These are phyloP conservation scores for Cirrhinus molitorella DNA, from an alignment of 2,797 vertebrate species.

Conservation along the genomic window DNA sequence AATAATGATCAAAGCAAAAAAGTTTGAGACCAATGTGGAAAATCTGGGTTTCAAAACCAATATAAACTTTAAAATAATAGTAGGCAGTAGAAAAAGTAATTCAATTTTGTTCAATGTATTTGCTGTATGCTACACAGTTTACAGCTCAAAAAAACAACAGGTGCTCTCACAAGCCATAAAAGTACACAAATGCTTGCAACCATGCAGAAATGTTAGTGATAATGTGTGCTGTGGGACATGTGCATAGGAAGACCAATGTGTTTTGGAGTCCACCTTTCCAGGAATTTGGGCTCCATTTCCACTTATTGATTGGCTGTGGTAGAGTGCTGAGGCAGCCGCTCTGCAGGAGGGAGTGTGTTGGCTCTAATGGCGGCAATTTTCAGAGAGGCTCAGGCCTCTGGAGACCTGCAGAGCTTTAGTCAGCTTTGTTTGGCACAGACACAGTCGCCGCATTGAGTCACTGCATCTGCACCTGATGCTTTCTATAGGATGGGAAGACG, in stretches of 20 bases:
- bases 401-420: conserved; percentile 53
- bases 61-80: neutral
- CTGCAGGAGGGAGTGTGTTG: conserved; percentile 65
- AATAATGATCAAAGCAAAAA: neutral
- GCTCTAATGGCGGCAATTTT: conserved; percentile 75
- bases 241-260: neutral
- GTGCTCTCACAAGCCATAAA: neutral
- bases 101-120: too few relatives aligned
- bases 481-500: neutral
- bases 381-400: conserved; percentile 57
- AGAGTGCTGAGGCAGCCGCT: conserved; percentile 73
- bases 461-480: conserved; percentile 26
- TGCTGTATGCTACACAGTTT: neutral
- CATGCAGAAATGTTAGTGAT: conserved; percentile 2
- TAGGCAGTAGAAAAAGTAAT: neutral
- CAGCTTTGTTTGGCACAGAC: conserved; percentile 44
- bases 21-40: neutral
- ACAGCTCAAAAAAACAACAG: conserved; percentile 1
- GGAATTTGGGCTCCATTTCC: conserved; percentile 68
- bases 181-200: neutral
- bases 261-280: conserved; percentile 26
- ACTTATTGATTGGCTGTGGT: conserved; percentile 71
- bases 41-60: neutral
- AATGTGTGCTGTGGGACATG: neutral
- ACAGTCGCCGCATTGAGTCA: conserved; percentile 13